Evolutionary conservation across 2,113 vertebrate species (phyloP).

Genomic region (Leptobrachium leishanense): DNA sequence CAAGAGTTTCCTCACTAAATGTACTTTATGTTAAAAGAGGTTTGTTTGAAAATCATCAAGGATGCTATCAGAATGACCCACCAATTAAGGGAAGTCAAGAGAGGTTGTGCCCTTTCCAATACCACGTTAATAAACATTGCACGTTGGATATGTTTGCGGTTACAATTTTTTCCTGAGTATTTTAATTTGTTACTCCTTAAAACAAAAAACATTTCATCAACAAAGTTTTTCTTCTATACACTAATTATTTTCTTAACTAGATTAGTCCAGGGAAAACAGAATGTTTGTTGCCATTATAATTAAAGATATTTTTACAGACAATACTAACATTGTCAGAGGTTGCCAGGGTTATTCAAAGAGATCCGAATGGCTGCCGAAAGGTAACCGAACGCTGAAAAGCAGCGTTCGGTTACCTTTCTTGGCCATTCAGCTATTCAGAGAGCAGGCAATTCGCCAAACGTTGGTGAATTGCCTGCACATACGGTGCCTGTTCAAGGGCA

Average conservation of each 20-base stretch:
- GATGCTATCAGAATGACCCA: background rate
- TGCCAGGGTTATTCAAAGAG: too few relatives aligned
- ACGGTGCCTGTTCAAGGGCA: too few relatives aligned
- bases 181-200: background rate
- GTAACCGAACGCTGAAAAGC: too few relatives aligned
- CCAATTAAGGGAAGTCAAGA: conserved; percentile 9
- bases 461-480: too few relatives aligned
- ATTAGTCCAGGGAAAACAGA: conserved; percentile 16
- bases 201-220: background rate
- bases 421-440: too few relatives aligned
- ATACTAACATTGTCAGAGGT: conserved; percentile 3
- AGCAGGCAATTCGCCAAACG: too few relatives aligned
- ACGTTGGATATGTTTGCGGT: background rate
- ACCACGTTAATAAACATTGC: background rate
- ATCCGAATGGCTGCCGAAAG: too few relatives aligned
- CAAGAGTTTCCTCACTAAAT: conserved; percentile 19
- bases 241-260: conserved; percentile 10
- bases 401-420: too few relatives aligned
- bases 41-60: conserved; percentile 26
- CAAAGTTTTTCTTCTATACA: background rate
- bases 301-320: conserved; percentile 7
- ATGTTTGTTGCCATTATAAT: conserved; percentile 8
- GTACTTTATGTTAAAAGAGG: conserved; percentile 16
- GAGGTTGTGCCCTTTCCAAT: background rate
- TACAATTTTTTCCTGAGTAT: background rate